These are phyloP conservation scores for Clivina fossor DNA, from an alignment of 2,888 invertebrate species.

Conservation along the genomic window DNA sequence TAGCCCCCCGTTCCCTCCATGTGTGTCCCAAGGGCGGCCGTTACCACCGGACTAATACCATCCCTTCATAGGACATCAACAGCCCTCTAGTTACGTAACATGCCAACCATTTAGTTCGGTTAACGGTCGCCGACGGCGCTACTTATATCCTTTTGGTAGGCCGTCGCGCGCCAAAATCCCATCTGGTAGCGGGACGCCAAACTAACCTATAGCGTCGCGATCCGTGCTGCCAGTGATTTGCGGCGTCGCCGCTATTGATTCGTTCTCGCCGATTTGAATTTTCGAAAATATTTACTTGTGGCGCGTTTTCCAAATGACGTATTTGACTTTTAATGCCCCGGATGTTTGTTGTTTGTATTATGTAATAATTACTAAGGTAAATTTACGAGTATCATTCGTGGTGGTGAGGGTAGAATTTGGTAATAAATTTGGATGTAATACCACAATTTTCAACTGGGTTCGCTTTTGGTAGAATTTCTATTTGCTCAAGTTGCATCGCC, in stretches of 20 bases:
- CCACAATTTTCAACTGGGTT: no score
- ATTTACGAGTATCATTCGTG: slow-evolving; percentile 2
- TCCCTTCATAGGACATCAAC: no score
- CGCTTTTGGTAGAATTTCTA: no score
- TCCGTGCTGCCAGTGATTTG: slow-evolving; percentile 27
- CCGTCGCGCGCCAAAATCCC: slow-evolving; percentile 10
- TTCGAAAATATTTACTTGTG: not conserved
- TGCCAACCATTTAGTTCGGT: no score
- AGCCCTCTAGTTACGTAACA: slow-evolving; percentile 5
- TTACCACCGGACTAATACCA: no score
- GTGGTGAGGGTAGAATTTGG: no score
- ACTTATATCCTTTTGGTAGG: no score
- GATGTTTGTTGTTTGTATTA: slow-evolving; percentile 8
- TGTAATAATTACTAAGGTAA: slow-evolving; percentile 8
- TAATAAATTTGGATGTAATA: no score
- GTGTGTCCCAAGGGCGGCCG: no score
- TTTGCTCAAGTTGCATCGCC: no score
- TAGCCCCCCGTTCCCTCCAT: slow-evolving; percentile 10
- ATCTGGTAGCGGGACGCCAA: slow-evolving; percentile 32
- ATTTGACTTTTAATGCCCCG: slow-evolving; percentile 7
- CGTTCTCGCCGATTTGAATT: not conserved
- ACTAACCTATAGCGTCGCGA: slow-evolving; percentile 34
- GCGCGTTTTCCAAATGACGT: not conserved
- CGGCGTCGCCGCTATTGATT: slow-evolving; percentile 33
- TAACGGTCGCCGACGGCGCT: not conserved